Evolutionary conservation across 2,888 invertebrate species (phyloP).

Genomic region (Metallyticus violacea): DNA sequence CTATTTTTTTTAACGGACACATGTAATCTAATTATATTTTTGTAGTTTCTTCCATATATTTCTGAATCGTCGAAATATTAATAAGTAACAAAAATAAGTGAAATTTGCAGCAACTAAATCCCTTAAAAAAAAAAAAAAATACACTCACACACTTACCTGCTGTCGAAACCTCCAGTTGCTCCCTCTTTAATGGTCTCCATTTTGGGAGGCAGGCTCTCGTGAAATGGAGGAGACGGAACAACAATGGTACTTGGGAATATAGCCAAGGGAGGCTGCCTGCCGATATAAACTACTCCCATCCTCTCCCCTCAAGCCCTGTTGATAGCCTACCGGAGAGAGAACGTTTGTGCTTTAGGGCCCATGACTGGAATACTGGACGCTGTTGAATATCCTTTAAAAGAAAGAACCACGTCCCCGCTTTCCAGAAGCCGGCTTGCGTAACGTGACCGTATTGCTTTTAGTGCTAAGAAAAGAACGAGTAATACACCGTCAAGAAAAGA

Average conservation of each 20-base stretch:
- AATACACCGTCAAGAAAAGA: not conserved
- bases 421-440: not conserved
- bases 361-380: not conserved
- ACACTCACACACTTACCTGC: too few species aligned
- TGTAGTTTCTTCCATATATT: too few species aligned
- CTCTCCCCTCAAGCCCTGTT: not conserved
- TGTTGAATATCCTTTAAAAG: not conserved
- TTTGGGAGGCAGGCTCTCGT: not conserved
- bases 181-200: slow-evolving; percentile 1
- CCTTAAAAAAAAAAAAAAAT: too few species aligned
- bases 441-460: not conserved
- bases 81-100: too few species aligned
- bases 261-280: not conserved
- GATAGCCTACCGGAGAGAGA: not conserved
- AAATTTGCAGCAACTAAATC: not conserved
- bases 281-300: slow-evolving; percentile 4
- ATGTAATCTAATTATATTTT: too few species aligned
- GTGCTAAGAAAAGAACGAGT: not conserved
- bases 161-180: not conserved
- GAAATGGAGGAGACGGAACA: not conserved
- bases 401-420: not conserved
- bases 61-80: too few species aligned
- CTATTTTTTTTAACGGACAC: too few species aligned
- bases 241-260: not conserved
- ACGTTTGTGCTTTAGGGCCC: not conserved